These are phyloP conservation scores for Halyomorpha halys DNA, from an alignment of 1,140 invertebrate species.

Conservation along the genomic window DNA sequence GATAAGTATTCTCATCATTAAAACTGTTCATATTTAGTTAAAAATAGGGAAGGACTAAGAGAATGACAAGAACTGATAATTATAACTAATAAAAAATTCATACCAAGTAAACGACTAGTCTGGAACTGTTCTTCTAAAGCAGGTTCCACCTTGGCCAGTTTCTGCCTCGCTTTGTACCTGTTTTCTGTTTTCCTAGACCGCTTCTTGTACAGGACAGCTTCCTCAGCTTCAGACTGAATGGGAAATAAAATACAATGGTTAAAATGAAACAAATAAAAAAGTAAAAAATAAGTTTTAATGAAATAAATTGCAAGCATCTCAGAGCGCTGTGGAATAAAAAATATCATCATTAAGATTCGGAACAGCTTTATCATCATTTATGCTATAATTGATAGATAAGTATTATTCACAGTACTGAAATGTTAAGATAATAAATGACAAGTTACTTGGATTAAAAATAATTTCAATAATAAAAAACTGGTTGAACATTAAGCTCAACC, in stretches of 20 bases:
- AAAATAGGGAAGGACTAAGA: no score
- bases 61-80: not conserved
- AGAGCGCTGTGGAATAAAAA: slow-evolving; percentile 19
- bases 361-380: slow-evolving; percentile 11
- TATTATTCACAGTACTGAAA: no score
- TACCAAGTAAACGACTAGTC: slow-evolving; percentile 86
- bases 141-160: slow-evolving; percentile 83
- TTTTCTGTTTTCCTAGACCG: slow-evolving; percentile 83
- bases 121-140: slow-evolving; percentile 93
- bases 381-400: no score
- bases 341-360: slow-evolving; percentile 12
- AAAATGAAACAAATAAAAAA: not conserved
- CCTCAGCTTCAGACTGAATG: slow-evolving; percentile 81
- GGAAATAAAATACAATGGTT: slow-evolving; percentile 30
- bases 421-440: no score
- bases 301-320: no score
- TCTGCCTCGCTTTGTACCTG: slow-evolving; percentile 89
- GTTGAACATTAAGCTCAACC: no score
- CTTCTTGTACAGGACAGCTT: slow-evolving; percentile 87
- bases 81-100: slow-evolving; percentile 27
- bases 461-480: no score
- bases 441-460: no score
- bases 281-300: not conserved
- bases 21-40: no score
- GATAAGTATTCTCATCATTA: no score